Evolutionary conservation across 2,888 invertebrate species (phyloP), one percentile per base, ranked within the genome.

Genomic region (Diaperis boleti): DNA sequence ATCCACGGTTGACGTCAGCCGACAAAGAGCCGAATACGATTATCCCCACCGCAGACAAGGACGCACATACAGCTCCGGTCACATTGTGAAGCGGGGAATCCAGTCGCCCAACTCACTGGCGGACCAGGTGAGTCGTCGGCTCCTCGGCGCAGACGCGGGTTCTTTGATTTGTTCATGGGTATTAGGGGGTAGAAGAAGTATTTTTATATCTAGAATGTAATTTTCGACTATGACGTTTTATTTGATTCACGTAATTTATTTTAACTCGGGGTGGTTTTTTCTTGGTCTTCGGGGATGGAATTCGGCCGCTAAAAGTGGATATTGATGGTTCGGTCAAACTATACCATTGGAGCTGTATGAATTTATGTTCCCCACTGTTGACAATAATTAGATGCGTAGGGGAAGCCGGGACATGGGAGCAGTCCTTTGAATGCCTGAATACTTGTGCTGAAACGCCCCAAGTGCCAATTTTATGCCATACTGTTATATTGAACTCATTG

Each of bases 1-100:
- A 74, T 76, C 75, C 70, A 75, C 72, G 69, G 75, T 74, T 76
- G 77, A 77, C 77, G 76, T 78, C 76, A 76, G 72, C 70, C 67
- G 62, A 75, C 71, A 70, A 73, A 74, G 72, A 73, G 57, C 62
- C 26, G 31, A 56, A 68, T 62, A 66, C 59, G 50, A 65, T 50
- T 64, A 61, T 52, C 39, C 45, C 59, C 54, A 45, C 17, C 59
- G 22, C 33, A 64, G 71, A 76, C 61, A 67, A 72, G 67, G 75
- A 76, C 62, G 59, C 52, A 41, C 33, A 49, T 57, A 62, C 64
- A 68, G 73, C 70, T 74, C 76, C 75, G 75, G 75, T 76, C 75
- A 75, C 75, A 76, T 76, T 77, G 75, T 75, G 72, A 70, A 72
- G 72, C 74, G 70, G 72, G 68, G 69, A 66, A 67, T 66, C 68